phyloP scores from a whole-genome alignment of 2,797 vertebrate species.

The Cygnus olor region DNA sequence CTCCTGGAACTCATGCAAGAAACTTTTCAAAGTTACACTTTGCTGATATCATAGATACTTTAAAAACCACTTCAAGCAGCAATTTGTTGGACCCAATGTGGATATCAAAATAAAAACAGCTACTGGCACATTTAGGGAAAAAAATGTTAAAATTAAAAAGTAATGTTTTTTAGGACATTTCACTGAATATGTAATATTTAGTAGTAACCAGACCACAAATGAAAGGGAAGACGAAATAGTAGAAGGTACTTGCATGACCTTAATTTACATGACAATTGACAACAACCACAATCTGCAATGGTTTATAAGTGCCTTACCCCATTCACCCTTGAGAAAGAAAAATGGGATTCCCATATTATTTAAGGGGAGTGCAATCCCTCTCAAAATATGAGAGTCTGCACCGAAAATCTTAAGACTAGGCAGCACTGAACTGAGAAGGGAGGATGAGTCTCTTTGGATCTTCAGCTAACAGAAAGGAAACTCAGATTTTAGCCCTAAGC shows the following conservation, averaged over 20 bases:
- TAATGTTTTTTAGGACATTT: not conserved
- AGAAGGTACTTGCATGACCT: not conserved
- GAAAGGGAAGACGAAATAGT: not conserved
- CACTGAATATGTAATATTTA: not conserved
- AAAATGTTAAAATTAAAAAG: not conserved
- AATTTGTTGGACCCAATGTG: not conserved
- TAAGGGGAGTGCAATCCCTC: not conserved
- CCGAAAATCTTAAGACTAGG: not conserved
- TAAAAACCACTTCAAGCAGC: not conserved
- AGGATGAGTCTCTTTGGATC: not conserved
- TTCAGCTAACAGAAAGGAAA: not conserved
- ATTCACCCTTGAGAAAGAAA: not conserved
- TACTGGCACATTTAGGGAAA: not conserved
- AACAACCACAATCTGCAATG: not conserved
- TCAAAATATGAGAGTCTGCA: not conserved
- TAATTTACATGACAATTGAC: not conserved
- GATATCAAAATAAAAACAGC: not conserved
- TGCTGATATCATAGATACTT: conserved; percentile 11
- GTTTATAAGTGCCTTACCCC: not conserved
- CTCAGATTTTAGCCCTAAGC: not conserved
- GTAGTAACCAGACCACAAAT: not conserved
- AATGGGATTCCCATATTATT: not conserved
- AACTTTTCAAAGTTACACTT: conserved; percentile 41
- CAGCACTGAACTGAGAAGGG: not conserved
- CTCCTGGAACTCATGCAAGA: conserved; percentile 46